Evolutionary conservation across 1,140 invertebrate species (phyloP), one percentile per base, ranked within the genome.

Genomic region (Drosophila baimaii): DNA sequence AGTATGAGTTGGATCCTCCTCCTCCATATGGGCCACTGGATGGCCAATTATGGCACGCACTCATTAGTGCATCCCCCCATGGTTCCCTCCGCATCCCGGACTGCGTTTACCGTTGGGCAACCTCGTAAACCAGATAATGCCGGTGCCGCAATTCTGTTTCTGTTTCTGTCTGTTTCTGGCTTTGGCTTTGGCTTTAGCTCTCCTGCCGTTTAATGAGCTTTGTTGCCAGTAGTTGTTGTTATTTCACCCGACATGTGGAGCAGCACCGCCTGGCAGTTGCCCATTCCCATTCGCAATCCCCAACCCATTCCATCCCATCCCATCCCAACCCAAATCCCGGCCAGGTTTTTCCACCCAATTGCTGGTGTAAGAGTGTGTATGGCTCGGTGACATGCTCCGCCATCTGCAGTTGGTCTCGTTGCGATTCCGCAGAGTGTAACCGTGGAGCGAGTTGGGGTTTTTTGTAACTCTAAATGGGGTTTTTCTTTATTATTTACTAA

Each of bases 91-190:
- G n/a, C 74, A 31, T 66, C 23, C 39, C 56, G 9, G 15, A 57
- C 47, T 44, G 21, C 65, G 29, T 85, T 86, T 86, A 85, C 82
- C 82, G 82, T 85, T 85, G 65, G 29, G 41, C 75, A 86, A 85
- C 78, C 82, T 85, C 79, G 78, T 81, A 86, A 81, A 82, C 79
- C 75, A 86, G 82, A 79, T 85, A 79, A 75, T 79, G 47, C 70
- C 56, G 51, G 43, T 43, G 54, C 49, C 58, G 57, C 80, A 76
- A 58, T 77, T 68, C 73, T 77, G 73, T 55, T 76, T 58, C 71
- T 75, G 52, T 37, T 31, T 37, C 58, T 59, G 63, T 58, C 73
- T 74, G 52, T 44, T 19, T 37, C 52, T 47, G 63, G 37, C 29
- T 61, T 25, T 44, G 55, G 25, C 21, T 52, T 35, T 63, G 56